phyloP scores from a whole-genome alignment of 92 coral and sea anemone species.

The Montipora capitata region DNA sequence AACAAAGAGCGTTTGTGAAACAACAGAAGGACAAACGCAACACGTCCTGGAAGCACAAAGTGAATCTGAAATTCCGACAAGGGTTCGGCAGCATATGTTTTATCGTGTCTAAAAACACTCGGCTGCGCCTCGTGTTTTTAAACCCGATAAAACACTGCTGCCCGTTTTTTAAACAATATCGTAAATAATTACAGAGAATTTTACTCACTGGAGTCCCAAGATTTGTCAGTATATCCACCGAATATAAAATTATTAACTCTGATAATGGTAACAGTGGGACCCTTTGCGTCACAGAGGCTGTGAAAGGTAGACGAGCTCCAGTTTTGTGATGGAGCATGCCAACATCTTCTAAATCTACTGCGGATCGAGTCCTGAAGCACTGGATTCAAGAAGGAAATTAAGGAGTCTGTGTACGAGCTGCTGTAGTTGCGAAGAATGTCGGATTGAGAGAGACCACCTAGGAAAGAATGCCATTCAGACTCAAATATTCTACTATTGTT shows the following conservation, averaged over 20 bases:
- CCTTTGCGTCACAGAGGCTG: conserved; percentile 59
- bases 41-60: no score
- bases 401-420: background rate
- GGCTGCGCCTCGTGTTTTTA: no score
- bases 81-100: no score
- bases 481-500: no score
- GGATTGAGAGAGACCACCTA: background rate
- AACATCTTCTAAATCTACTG: conserved; percentile 47
- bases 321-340: conserved; percentile 59
- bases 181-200: no score
- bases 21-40: no score
- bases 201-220: conserved; percentile 45
- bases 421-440: background rate
- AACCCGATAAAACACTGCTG: no score
- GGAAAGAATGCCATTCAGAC: background rate
- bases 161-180: no score
- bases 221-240: conserved; percentile 72
- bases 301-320: conserved; percentile 77
- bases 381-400: conserved; percentile 8
- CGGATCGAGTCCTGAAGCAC: background rate
- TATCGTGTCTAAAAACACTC: no score
- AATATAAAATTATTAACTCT: conserved; percentile 59
- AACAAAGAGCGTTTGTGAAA: no score
- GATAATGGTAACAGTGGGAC: conserved; percentile 78
- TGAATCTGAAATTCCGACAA: no score